Conservation (phyloP, 2,113 vertebrate species). For the Catharus minimus region DNA sequence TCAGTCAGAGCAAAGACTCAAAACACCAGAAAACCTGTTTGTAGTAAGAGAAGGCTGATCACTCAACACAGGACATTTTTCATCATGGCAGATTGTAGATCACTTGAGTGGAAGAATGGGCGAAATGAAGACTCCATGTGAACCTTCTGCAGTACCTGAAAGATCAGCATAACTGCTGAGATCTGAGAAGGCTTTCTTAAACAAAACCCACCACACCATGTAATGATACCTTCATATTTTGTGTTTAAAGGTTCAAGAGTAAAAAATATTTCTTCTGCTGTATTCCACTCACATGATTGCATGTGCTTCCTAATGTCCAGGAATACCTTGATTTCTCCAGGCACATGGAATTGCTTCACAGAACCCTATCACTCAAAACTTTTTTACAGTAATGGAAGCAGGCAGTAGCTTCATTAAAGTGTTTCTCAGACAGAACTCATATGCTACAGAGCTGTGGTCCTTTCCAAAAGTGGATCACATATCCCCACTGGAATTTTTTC, state of each 20-base stretch:
- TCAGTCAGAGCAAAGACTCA: not conserved
- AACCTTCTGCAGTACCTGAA: not conserved
- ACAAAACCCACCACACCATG: not conserved
- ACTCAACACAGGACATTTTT: not conserved
- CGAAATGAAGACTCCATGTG: not conserved
- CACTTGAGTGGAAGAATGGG: not conserved
- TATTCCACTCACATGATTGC: not conserved
- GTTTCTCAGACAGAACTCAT: not conserved
- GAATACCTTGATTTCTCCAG: not conserved
- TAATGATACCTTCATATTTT: not conserved
- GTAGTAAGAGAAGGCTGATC: not conserved
- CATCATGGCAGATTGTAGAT: too few relatives aligned
- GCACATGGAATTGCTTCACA: not conserved
- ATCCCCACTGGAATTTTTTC: not conserved
- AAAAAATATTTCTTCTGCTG: not conserved
- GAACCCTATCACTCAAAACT: not conserved
- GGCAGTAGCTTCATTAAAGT: not conserved
- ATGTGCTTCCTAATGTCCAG: not conserved
- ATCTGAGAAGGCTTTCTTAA: not conserved
- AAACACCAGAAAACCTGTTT: rapidly evolving
- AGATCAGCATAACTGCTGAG: not conserved
- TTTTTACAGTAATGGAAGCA: not conserved
- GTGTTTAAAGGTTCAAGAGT: not conserved
- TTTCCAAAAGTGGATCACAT: not conserved
- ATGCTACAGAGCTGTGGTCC: not conserved